Percentiles rank a stretch among this genome's conserved stretches.
Conservation (phyloP, 2,113 vertebrate species). For the Gulo gulo region DNA sequence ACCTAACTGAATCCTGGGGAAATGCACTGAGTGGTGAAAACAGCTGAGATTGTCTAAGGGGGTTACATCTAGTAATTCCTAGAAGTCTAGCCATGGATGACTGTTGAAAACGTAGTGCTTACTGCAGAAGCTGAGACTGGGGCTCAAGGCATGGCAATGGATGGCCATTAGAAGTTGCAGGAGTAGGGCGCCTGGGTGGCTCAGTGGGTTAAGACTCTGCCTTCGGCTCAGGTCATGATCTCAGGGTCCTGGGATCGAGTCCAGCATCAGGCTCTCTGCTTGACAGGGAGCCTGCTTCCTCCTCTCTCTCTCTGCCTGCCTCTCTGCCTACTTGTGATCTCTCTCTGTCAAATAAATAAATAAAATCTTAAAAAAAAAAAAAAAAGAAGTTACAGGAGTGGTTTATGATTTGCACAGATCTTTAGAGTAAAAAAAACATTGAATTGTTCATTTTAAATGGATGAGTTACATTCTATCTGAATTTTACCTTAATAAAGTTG, state of each 20-base stretch:
- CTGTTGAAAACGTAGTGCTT: not conserved
- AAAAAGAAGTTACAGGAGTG: not conserved
- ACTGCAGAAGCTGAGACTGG: not conserved
- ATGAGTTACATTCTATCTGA: not conserved
- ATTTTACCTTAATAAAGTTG: conserved; percentile 32
- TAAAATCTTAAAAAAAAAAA: too few species aligned
- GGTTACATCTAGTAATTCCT: not conserved
- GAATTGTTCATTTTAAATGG: conserved; percentile 20
- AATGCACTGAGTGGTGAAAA: not conserved
- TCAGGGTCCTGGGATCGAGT: too few species aligned
- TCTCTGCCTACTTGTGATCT: too few species aligned
- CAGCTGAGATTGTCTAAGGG: not conserved
- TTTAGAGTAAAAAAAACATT: not conserved
- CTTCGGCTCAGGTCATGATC: too few species aligned
- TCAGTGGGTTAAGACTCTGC: too few species aligned
- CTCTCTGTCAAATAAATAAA: too few species aligned
- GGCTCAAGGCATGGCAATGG: not conserved
- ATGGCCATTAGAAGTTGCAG: not conserved
- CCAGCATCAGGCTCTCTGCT: too few species aligned
- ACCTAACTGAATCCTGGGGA: not conserved
- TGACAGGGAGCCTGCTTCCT: too few species aligned
- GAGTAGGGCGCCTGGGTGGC: not conserved
- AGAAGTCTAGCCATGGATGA: not conserved
- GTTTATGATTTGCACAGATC: not conserved
- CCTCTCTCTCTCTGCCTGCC: too few species aligned